Conservation (phyloP, 2,797 vertebrate genomes). For the Merluccius polli region DNA sequence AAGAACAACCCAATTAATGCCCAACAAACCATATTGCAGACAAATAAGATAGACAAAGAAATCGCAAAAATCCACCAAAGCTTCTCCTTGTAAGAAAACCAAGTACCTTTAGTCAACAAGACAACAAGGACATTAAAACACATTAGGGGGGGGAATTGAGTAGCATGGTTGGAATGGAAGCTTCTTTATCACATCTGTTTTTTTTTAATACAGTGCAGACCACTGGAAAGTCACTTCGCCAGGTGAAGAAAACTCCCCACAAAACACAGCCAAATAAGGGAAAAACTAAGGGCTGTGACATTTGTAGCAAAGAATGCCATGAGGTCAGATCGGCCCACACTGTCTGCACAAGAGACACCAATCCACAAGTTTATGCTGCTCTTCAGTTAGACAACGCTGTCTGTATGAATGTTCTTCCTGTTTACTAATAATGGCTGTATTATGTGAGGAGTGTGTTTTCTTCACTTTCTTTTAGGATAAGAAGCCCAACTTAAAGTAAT, state of each 20-base stretch:
- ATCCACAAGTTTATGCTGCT: slow-evolving; percentile 15
- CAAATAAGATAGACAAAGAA: slow-evolving; percentile 24
- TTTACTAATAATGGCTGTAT: neutral
- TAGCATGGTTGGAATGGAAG: slow-evolving; percentile 29
- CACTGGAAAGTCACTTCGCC: slow-evolving; percentile 8
- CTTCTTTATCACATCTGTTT: slow-evolving; percentile 32
- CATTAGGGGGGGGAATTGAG: slow-evolving; percentile 25
- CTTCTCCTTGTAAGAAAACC: slow-evolving; percentile 18
- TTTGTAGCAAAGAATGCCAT: slow-evolving; percentile 42
- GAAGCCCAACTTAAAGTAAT: neutral
- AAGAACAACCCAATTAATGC: slow-evolving; percentile 12
- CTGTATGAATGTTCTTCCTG: neutral
- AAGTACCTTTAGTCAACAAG: slow-evolving; percentile 29
- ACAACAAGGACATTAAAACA: slow-evolving; percentile 34
- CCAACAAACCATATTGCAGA: slow-evolving; percentile 5
- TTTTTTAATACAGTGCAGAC: neutral
- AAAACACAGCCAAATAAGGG: slow-evolving; percentile 40
- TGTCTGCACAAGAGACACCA: slow-evolving; percentile 21
- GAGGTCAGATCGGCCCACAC: slow-evolving; percentile 30
- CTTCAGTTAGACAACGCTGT: too few relatives aligned
- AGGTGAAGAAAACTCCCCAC: slow-evolving; percentile 21
- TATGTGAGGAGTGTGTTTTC: too few relatives aligned
- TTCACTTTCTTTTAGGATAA: neutral
- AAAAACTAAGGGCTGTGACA: slow-evolving; percentile 32
- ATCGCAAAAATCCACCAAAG: slow-evolving; percentile 12